Evolutionary conservation across 2,888 invertebrate genomes (phyloP), one percentile per base, ranked within the genome.

Genomic region (Phasia obesa): DNA sequence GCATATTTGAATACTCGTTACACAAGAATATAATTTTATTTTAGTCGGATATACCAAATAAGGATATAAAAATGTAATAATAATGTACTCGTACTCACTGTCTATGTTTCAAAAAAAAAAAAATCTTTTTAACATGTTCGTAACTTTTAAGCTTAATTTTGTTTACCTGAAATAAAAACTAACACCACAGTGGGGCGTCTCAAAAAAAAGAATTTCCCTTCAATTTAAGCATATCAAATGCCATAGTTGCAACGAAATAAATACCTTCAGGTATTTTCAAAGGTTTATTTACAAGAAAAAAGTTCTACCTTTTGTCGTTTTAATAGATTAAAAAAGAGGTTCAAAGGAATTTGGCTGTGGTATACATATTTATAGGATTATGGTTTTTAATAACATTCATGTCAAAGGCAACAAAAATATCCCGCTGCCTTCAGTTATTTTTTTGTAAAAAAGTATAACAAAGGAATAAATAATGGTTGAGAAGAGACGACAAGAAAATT

Each of bases 291-390:
- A 21, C 17, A 35, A 31, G 7, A 4, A 31, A 60, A 62, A 44
- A 60, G 49, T n/a, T 55, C 35, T 21, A 57, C 15, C 44, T 5
- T 35, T 59, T 47, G 7, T 62, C 57, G 2, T 19, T 51, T 7
- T 13, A 27, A 35, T 17, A 21, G 4, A 15, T 21, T 31, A 69
- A 17, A n/a, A n/a, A n/a, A n/a, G n/a, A n/a, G 42, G 35, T 51
- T 47, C 31, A 71, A 67, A 71, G 60, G 55, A 76, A 76, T 81
- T 81, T 19, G 17, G 17, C 35, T 31, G 15, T 57, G 74, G 23
- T 15, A 65, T 2, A 51, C 19, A 19, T 75, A 53, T 64, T 75
- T 59, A 59, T 38, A 31, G 53, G 65, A 75, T 78, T 82, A 78
- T 70, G 74, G 25, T 49, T 70, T 69, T 57, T 64, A 69, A 74